Evolutionary conservation across 2,113 vertebrate species (phyloP), one percentile per base, ranked within the genome.

Genomic region (Chionis minor): DNA sequence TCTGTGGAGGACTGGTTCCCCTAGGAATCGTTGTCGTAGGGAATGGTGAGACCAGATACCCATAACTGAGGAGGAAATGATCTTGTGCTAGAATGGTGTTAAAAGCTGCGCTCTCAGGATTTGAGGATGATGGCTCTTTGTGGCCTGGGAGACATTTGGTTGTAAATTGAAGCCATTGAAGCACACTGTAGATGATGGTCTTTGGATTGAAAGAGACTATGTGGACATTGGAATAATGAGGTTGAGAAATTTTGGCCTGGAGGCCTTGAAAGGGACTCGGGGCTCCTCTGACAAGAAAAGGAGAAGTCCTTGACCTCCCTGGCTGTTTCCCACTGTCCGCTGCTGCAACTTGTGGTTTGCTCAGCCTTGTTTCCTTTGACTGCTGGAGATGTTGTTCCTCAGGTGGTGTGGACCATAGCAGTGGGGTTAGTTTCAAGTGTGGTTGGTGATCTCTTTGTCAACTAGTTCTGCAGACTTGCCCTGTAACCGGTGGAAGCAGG

Each of bases 111-210:
- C 66, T 40, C 51, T 82, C 24, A 8, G 65, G 20, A 3, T 20
- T 66, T 66, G 26, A 6, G 33, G 10, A 3, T 61, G 73, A 6
- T 28, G 55, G 11, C 32, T 80, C 47, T 56, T 40, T 6, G 8
- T 56, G 40, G 9, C 40, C 32, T 66, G 26, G 54, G 67, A 40
- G 20, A 3, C 5, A 21, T 69, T 45, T 80, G 38, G 8, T 77
- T 49, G 2, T 44, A 19, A n/a, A 26, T 32, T 28, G n/a, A 65
- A 78, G 14, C 24, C 22, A 14, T 2, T n/a, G 54, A 55, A 65
- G 8, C 20, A 15, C 40, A 8, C 23, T 0, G 0, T 26, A 35
- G 66, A 3, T 3, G 12, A 54, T 55, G 32, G 52, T 12, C 8
- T 61, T 55, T 0, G 5, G 22, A 55, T 16, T 28, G 58, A 38